These are phyloP conservation scores for Eurystomus gularis DNA, from an alignment of 2,113 vertebrate genomes.

Conservation along the genomic window DNA sequence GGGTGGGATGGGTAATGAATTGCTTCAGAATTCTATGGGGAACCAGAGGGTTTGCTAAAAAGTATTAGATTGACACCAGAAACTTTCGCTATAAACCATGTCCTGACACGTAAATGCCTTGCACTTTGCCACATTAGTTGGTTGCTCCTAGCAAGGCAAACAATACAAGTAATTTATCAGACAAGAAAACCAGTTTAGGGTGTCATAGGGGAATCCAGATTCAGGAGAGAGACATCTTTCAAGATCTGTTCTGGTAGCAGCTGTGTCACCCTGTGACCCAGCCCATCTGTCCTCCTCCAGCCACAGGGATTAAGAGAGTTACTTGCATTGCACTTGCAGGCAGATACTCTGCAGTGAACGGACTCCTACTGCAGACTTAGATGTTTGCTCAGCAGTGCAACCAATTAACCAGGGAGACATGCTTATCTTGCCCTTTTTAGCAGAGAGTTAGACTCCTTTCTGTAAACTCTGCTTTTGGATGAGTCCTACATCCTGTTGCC, in stretches of 20 bases:
- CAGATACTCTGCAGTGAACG: not conserved
- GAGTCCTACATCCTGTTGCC: not conserved
- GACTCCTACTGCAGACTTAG: not conserved
- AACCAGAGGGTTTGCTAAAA: not conserved
- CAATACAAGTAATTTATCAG: not conserved
- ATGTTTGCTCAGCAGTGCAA: not conserved
- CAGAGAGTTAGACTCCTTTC: not conserved
- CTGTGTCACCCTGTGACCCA: not conserved
- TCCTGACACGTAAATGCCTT: not conserved
- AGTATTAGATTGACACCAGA: not conserved
- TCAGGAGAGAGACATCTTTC: not conserved
- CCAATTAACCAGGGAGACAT: not conserved
- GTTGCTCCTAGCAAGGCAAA: not conserved
- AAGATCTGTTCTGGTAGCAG: not conserved
- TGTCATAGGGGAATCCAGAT: not conserved
- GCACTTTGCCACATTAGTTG: not conserved
- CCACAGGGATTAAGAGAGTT: not conserved
- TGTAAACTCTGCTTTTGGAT: not conserved
- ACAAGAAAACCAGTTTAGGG: not conserved
- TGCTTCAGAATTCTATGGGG: not conserved
- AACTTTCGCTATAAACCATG: not conserved
- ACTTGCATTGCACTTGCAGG: not conserved
- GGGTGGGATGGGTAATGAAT: not conserved
- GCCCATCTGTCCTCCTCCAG: not conserved
- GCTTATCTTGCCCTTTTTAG: not conserved